Evolutionary conservation across 1,140 invertebrate genomes (phyloP).

Genomic region (Heliconius himera): DNA sequence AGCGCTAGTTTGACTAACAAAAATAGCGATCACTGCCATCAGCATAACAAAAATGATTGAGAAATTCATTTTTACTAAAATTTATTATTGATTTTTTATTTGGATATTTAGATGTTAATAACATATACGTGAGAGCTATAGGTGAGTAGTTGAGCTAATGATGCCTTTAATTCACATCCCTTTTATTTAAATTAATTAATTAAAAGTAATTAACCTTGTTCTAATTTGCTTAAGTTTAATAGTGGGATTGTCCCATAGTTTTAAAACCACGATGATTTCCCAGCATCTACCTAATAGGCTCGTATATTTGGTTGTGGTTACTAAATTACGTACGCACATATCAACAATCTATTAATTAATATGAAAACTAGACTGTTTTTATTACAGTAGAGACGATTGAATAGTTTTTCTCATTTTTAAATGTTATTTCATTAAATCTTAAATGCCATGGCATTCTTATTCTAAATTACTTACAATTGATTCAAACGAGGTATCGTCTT

Average conservation of each 20-base stretch:
- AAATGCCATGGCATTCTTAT: no score
- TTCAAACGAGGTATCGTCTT: no score
- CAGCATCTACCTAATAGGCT: neutral
- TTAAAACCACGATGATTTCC: neutral
- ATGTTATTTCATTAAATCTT: no score
- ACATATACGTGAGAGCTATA: neutral
- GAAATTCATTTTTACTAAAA: neutral
- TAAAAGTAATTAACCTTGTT: neutral
- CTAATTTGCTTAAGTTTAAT: neutral
- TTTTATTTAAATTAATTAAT: neutral
- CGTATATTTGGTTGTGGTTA: neutral
- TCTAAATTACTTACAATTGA: no score
- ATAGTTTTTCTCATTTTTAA: no score
- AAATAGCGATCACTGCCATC: constrained; percentile 46
- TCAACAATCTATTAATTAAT: neutral
- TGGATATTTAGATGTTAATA: no score
- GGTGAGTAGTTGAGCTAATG: neutral
- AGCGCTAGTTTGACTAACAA: constrained; percentile 36
- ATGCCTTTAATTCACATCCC: neutral
- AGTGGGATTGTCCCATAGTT: neutral
- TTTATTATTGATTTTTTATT: no score
- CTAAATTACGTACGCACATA: neutral
- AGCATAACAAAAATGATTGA: constrained; percentile 41
- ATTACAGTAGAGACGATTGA: no score
- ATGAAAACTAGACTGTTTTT: neutral